Base-by-base conservation (phyloP, 2,888 invertebrate genomes). In the Euphydryas editha region DNA sequence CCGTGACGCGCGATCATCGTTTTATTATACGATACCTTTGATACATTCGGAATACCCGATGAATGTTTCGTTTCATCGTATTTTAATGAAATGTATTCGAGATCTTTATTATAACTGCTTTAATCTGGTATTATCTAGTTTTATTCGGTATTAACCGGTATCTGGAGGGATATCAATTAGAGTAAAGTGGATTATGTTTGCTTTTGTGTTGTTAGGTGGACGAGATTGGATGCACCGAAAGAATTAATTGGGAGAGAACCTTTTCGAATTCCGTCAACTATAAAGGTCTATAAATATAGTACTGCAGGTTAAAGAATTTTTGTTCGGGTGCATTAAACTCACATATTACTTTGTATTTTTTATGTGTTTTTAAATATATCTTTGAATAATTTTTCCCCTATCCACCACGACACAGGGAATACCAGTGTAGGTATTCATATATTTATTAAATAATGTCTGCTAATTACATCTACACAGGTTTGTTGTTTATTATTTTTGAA, bases 21-120 rank as follows among this genome's bases (percentile, higher is more conserved):
- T 68, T 58, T 64, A 64, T 68, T 64, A 68, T 68, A 64, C 63
- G 62, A 54, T 56, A 64, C 47, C 55, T 59, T 56, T 55, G 59
- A 55, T 67, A 67, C 44, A 61, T 60, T 56, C 55, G 36, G 46
- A 56, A 62, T 62, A 56, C 55, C 13, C 18, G 55, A 47, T 56
- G 46, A 44, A 51, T 51, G 36, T 56, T 46, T n/a, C 3, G 15
- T 36, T 54, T 54, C 30, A 24, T 30, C 54, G 54, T 30, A 21
- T 51, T 54, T 54, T 17, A 54, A 24, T 51, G 15, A 51, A 51
- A 24, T n/a, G 15, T 17, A 54, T 36, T n/a, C n/a, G n/a, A 30
- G 6, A 17, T 54, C 3, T 54, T 36, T 54, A 36, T 54, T 54
- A 54, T 17, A 36, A 51, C 21, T 24, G 49, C n/a, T 15, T 44